Evolutionary conservation across 2,113 vertebrate species (phyloP).

Genomic region (Dendrocopos noguchii): DNA sequence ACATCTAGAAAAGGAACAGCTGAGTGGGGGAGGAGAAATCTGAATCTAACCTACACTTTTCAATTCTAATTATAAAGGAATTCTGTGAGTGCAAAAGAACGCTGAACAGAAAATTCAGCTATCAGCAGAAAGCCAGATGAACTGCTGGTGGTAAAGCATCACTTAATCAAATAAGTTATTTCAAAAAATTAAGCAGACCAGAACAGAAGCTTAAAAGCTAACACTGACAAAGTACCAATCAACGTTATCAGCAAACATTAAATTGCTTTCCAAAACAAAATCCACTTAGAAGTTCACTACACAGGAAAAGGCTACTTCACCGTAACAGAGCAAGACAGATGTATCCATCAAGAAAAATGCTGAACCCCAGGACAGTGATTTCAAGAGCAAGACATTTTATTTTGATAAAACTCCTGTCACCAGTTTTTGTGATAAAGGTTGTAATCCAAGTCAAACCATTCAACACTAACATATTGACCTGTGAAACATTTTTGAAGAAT

Average conservation of each 20-base stretch:
- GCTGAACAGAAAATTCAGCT: neutral
- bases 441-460: neutral
- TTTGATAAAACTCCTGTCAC: neutral
- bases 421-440: neutral
- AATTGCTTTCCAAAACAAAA: slow-evolving; percentile 64
- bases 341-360: neutral
- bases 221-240: slow-evolving; percentile 48
- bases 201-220: slow-evolving; percentile 61
- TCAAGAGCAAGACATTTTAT: neutral
- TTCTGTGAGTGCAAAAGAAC: neutral
- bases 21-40: neutral
- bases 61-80: neutral
- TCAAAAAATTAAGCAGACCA: slow-evolving; percentile 61
- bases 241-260: slow-evolving; percentile 52
- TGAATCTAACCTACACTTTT: neutral
- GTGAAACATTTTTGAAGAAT: neutral
- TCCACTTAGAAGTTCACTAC: slow-evolving; percentile 13
- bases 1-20: neutral
- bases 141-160: slow-evolving; percentile 33
- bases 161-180: slow-evolving; percentile 60
- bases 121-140: slow-evolving; percentile 34
- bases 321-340: neutral
- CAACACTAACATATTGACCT: neutral
- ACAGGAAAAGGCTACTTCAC: neutral
- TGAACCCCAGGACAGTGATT: neutral